Evolutionary conservation across 2,888 invertebrate species (phyloP).

Genomic region (Merodon equestris): DNA sequence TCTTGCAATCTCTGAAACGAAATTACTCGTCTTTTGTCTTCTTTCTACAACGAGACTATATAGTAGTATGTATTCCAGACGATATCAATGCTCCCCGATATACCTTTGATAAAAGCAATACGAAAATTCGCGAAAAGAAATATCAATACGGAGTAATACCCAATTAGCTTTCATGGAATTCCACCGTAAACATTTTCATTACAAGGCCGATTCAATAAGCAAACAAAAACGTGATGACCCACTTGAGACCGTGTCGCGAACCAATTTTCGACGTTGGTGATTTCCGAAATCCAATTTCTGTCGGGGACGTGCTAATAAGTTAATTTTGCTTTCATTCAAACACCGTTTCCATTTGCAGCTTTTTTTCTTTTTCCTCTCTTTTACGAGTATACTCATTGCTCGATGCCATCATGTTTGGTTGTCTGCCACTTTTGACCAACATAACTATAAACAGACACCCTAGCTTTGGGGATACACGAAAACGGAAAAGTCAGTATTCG

Average conservation of each 20-base stretch:
- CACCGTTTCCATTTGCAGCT: conserved; percentile 28
- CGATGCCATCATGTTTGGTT: not conserved
- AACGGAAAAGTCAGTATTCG: no score
- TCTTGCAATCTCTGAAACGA: no score
- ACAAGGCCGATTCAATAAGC: conserved; percentile 1
- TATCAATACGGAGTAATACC: no score
- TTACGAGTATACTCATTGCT: no score
- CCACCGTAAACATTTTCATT: conserved; percentile 20
- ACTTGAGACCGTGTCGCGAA: conserved; percentile 50
- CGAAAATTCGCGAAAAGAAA: no score
- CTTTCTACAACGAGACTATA: no score
- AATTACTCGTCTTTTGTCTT: no score
- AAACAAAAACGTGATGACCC: conserved; percentile 43
- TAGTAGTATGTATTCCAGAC: no score
- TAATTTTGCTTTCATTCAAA: conserved; percentile 63
- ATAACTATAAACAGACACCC: conserved; percentile 12
- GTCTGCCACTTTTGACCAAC: conserved; percentile 5
- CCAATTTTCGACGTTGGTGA: conserved; percentile 41
- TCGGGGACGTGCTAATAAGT: conserved; percentile 60
- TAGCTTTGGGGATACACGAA: conserved; percentile 28
- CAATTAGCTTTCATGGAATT: conserved; percentile 29
- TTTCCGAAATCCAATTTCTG: conserved; percentile 47
- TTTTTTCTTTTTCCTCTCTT: not conserved
- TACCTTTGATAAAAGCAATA: no score
- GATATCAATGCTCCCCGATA: no score